Evolutionary conservation across 2,888 invertebrate genomes (phyloP).

Genomic region (Pecten maximus): DNA sequence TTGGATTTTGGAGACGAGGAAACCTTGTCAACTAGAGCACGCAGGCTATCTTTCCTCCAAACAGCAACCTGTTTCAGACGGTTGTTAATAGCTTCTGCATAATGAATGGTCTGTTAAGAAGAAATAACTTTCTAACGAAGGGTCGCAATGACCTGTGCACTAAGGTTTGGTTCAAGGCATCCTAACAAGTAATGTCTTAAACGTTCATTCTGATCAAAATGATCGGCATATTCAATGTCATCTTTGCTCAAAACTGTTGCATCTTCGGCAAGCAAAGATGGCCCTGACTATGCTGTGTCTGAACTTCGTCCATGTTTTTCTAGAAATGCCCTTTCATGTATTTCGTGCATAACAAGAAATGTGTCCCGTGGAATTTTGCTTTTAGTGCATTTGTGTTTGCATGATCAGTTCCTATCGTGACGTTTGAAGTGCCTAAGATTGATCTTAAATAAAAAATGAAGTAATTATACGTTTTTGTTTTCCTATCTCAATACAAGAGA

Average conservation of each 20-base stretch:
- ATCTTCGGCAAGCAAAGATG: background rate
- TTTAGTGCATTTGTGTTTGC: background rate
- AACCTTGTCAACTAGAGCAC: background rate
- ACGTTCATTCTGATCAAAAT: background rate
- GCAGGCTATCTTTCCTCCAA: background rate
- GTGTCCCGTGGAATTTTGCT: background rate
- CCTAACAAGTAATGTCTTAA: background rate
- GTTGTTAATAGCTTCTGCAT: slow-evolving; percentile 17
- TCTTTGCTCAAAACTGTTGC: background rate
- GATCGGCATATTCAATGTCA: background rate
- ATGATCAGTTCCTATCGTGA: background rate
- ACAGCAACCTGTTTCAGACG: background rate
- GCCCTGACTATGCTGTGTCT: background rate
- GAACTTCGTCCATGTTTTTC: background rate
- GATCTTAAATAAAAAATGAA: background rate
- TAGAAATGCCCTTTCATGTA: slow-evolving; percentile 16
- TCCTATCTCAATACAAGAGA: background rate
- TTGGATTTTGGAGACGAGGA: too few relatives aligned
- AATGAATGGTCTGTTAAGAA: background rate
- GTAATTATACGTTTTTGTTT: background rate
- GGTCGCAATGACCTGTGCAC: background rate
- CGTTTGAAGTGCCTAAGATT: background rate
- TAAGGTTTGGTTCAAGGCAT: background rate
- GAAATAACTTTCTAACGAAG: background rate
- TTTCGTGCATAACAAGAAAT: background rate